Percentiles rank a stretch among this genome's conserved stretches.
phyloP scores from a whole-genome alignment of 1,140 invertebrate genomes.

The Geopemphigus sp. region DNA sequence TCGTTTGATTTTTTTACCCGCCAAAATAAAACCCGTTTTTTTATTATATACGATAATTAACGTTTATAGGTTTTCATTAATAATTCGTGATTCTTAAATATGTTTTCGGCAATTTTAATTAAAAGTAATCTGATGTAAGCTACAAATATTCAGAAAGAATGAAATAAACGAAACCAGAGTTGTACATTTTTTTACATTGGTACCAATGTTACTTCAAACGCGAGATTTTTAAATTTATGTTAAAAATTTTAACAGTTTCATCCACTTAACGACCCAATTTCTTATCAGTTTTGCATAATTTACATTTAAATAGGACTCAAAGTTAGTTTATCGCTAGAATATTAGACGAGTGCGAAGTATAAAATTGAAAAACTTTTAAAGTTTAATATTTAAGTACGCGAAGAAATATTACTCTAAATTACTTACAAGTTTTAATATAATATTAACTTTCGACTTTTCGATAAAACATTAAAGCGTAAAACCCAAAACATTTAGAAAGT shows the following conservation, averaged over 20 bases:
- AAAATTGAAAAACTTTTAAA: slow-evolving; percentile 1
- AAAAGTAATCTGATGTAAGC: too few species aligned
- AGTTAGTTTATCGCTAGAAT: slow-evolving; percentile 4
- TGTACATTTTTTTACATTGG: too few species aligned
- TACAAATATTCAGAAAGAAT: too few species aligned
- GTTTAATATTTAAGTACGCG: background rate
- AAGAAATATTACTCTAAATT: background rate
- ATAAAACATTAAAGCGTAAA: background rate
- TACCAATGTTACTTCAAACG: background rate
- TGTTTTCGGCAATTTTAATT: too few species aligned
- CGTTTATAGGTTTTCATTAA: too few species aligned
- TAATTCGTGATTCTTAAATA: too few species aligned
- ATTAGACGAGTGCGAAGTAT: background rate
- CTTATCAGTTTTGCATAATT: slow-evolving; percentile 7
- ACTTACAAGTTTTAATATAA: background rate
- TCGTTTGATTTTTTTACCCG: too few species aligned
- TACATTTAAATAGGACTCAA: slow-evolving; percentile 8
- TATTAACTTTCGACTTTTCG: background rate
- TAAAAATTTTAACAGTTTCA: background rate
- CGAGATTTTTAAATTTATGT: slow-evolving; percentile 1
- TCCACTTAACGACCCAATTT: background rate
- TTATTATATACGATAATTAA: too few species aligned
- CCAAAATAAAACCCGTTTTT: too few species aligned
- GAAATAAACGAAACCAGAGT: too few species aligned
- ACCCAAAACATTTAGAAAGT: background rate